phyloP scores from a whole-genome alignment of 2,797 vertebrate genomes.

The Neosilurus hyrtlii region DNA sequence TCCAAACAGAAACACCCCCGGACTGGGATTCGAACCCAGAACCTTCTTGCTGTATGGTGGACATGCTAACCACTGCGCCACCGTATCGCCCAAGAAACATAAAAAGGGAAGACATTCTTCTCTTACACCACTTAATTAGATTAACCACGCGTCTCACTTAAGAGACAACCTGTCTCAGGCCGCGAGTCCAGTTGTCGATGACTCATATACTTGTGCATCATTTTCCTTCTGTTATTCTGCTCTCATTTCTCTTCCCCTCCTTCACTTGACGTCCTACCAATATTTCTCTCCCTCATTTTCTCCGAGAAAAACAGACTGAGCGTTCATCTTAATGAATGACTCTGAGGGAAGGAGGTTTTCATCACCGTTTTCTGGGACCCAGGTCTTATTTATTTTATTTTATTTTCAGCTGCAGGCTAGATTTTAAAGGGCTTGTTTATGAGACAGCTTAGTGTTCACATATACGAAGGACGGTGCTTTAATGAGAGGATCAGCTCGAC shows the following conservation, averaged over 20 bases:
- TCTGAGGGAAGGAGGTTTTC: constrained; percentile 38
- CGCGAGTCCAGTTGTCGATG: neutral
- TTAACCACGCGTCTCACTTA: neutral
- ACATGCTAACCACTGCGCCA: no score
- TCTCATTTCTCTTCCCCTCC: neutral
- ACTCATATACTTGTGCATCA: neutral
- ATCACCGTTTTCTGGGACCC: constrained; percentile 42
- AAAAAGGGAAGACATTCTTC: neutral
- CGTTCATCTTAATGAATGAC: constrained; percentile 47
- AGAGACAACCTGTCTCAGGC: neutral
- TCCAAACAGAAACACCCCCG: no score
- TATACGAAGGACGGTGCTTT: constrained; percentile 11
- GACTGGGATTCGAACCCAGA: no score
- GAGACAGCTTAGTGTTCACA: constrained; percentile 33
- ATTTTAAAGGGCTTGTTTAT: constrained; percentile 40
- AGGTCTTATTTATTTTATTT: neutral
- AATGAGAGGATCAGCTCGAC: constrained; percentile 31
- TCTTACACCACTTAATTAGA: neutral
- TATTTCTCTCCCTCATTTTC: constrained; percentile 11
- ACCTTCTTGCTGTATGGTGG: no score
- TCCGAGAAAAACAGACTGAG: constrained; percentile 28
- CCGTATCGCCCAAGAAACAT: no score
- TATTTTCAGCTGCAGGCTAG: constrained; percentile 41
- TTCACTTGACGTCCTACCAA: constrained; percentile 1
- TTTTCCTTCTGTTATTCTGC: neutral